A percentile compares a stretch with the other conserved stretches of the same genome.
These are phyloP conservation scores for Miltochrista miniata DNA, from an alignment of 2,888 invertebrate species.

Conservation along the genomic window DNA sequence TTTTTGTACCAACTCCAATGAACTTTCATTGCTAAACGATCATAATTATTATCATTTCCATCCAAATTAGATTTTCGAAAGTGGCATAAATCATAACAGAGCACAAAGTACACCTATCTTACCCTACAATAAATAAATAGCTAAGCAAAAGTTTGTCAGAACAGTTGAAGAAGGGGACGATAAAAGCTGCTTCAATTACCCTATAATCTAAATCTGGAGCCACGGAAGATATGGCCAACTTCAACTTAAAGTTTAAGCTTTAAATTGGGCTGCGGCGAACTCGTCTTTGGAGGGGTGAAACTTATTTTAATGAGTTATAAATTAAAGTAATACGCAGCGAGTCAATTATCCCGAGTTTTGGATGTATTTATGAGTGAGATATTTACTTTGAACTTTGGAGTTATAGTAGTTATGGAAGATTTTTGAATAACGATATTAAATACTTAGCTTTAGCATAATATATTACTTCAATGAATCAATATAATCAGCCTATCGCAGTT, in stretches of 20 bases:
- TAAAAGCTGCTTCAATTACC: constrained; percentile 58
- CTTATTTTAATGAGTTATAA: constrained; percentile 72
- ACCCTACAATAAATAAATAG: constrained; percentile 5
- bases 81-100: constrained; percentile 7
- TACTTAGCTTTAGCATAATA: neutral
- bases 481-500: too few relatives aligned
- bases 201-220: constrained; percentile 61
- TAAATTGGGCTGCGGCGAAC: constrained; percentile 64
- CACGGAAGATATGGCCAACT: constrained; percentile 67
- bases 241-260: constrained; percentile 70
- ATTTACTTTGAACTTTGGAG: constrained; percentile 24
- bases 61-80: constrained; percentile 7
- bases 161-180: constrained; percentile 25
- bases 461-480: too few relatives aligned
- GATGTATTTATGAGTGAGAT: constrained; percentile 40
- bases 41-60: constrained; percentile 1
- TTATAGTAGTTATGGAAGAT: constrained; percentile 14
- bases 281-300: constrained; percentile 51
- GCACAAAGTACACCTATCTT: constrained; percentile 5
- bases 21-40: neutral
- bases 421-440: constrained; percentile 8
- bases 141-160: constrained; percentile 8
- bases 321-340: constrained; percentile 70
- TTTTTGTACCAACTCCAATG: neutral
- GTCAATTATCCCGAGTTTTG: constrained; percentile 61